Conservation (phyloP, 2,113 vertebrate genomes). For the Lepus europaeus region DNA sequence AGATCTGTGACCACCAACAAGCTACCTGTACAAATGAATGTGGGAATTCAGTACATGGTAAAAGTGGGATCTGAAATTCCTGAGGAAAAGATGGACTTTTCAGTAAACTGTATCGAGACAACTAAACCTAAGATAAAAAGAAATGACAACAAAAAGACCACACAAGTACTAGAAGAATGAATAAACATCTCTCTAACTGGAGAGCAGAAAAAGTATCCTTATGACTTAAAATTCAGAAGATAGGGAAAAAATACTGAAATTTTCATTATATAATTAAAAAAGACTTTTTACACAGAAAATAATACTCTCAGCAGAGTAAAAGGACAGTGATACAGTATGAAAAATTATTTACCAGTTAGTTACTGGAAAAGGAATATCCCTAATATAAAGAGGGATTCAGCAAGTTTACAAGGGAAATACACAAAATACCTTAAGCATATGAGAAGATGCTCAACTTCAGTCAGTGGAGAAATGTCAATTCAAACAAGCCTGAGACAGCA, state of each 20-base stretch:
- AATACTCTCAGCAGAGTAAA: not conserved
- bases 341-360: not conserved
- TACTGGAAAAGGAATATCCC: not conserved
- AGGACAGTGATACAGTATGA: not conserved
- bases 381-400: conserved; percentile 12
- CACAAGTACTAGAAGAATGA: not conserved
- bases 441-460: conserved; percentile 39
- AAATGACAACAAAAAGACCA: not conserved
- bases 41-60: conserved; percentile 5
- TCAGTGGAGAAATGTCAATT: conserved; percentile 41
- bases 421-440: not conserved
- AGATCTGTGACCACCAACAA: not conserved
- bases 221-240: not conserved
- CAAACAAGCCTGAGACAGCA: not conserved
- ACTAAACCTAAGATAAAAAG: conserved; percentile 23
- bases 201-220: not conserved
- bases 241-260: not conserved
- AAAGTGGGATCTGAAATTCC: not conserved
- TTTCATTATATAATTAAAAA: not conserved
- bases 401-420: not conserved
- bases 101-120: not conserved
- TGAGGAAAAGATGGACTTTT: not conserved
- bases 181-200: not conserved
- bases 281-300: not conserved
- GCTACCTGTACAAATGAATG: not conserved